Evolutionary conservation across 2,113 vertebrate species (phyloP).

Genomic region (Sclerurus mexicanus): DNA sequence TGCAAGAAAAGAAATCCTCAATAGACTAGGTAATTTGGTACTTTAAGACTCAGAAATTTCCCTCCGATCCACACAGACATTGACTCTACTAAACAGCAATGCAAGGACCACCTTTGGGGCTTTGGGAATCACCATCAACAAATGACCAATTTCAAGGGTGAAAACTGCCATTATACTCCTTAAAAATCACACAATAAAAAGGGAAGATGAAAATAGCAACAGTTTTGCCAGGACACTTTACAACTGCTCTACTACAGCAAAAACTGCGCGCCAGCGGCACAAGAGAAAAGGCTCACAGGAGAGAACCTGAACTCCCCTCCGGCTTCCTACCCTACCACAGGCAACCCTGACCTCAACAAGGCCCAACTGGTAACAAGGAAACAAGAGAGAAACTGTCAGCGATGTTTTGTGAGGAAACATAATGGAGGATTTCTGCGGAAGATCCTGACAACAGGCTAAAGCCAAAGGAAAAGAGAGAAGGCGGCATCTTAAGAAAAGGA

Average conservation of each 20-base stretch:
- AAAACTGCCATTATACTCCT: background rate
- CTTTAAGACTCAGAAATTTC: background rate
- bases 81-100: background rate
- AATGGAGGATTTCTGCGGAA: background rate
- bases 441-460: background rate
- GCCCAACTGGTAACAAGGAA: conserved; percentile 20
- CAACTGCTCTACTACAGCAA: background rate
- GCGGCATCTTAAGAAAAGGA: conserved; percentile 12
- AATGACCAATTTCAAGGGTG: background rate
- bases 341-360: background rate
- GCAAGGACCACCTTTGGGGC: background rate
- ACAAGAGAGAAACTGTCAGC: background rate
- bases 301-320: background rate
- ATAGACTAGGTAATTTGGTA: background rate
- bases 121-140: background rate
- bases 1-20: background rate
- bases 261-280: background rate
- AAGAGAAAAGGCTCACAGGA: background rate
- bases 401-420: background rate
- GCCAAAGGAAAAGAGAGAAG: conserved; percentile 20
- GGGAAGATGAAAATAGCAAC: background rate
- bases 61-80: background rate
- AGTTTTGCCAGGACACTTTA: background rate
- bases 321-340: conserved; percentile 15
- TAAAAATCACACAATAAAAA: background rate